Evolutionary conservation across 1,140 invertebrate species (phyloP).

Genomic region (Periplaneta americana): DNA sequence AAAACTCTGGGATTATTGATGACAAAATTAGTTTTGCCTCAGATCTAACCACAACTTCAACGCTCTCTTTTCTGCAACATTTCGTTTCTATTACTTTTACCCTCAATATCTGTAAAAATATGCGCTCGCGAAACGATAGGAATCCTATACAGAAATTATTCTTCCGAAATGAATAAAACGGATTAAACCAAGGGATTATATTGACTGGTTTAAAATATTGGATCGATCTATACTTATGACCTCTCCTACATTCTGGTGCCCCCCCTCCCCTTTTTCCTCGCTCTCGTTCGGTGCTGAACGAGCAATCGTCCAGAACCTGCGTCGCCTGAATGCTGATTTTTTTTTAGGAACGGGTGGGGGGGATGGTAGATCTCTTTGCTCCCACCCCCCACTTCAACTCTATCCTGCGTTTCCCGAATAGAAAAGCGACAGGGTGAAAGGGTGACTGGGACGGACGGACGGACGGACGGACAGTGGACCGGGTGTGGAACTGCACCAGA

Average conservation of each 20-base stretch:
- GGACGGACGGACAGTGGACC: too few relatives aligned
- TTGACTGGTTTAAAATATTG: neutral
- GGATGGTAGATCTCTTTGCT: neutral
- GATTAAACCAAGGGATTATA: neutral
- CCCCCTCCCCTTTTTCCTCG: neutral
- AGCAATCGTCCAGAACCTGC: neutral
- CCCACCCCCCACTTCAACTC: too few relatives aligned
- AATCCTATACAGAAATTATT: neutral
- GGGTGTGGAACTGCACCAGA: neutral
- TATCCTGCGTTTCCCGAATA: neutral
- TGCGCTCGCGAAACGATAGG: neutral
- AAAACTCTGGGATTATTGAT: too few relatives aligned
- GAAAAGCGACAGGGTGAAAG: neutral
- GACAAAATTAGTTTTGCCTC: too few relatives aligned
- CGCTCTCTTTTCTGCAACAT: too few relatives aligned
- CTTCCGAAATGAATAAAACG: neutral
- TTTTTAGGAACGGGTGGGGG: neutral
- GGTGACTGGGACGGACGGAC: neutral
- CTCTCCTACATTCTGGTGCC: too few relatives aligned
- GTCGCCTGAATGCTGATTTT: neutral
- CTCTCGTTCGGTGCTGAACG: neutral
- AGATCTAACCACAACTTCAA: too few relatives aligned
- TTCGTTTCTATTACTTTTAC: neutral
- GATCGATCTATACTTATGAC: neutral
- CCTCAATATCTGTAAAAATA: neutral